Evolutionary conservation across 2,797 vertebrate species (phyloP), one percentile per base, ranked within the genome.

Genomic region (Leptatherina wallacei): DNA sequence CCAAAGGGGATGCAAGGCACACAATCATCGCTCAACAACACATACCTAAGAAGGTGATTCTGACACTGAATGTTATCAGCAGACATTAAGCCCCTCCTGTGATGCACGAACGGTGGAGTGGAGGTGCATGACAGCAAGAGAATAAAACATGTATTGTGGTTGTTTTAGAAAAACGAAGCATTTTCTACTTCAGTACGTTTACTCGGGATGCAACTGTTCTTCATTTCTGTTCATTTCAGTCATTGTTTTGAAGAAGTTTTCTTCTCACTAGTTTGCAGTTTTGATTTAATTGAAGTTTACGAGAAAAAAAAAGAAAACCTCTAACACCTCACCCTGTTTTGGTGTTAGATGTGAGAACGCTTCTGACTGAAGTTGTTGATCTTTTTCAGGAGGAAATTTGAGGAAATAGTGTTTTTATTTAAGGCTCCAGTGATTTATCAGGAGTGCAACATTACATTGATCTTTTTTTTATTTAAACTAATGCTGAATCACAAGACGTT

Each of bases 1-100:
- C 67, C 69, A 47, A 67, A 62, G 79, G 75, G 75, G 77, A 74
- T 70, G 77, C 49, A 6, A 57, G 24, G 22, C 62, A 67, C 65
- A 61, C 66, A 62, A n/a, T 54, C 14, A 65, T 61, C 52, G 11
- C 65, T 71, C 20, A 30, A 29, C 47, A 62, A 54, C 22, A 70
- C 58, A 35, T 29, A 82, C 69, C 76, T 77, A 8, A 33, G 42
- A 63, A 80, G 76, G 68, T 70, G 66, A 58, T 33, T 7, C 35
- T 9, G 52, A 69, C n/a, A 14, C 52, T 20, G 62, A 18, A n/a
- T 12, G 0, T 47, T 61, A 38, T 55, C 12, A 70, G 51, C 10
- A 44, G 65, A 64, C 16, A 16, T 33, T 32, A 47, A 16, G 56
- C 47, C 38, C 16, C 57, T 32, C 56, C 38, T 68, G 51, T 56